Conservation (phyloP, 2,113 vertebrate genomes). For the Prionailurus bengalensis region DNA sequence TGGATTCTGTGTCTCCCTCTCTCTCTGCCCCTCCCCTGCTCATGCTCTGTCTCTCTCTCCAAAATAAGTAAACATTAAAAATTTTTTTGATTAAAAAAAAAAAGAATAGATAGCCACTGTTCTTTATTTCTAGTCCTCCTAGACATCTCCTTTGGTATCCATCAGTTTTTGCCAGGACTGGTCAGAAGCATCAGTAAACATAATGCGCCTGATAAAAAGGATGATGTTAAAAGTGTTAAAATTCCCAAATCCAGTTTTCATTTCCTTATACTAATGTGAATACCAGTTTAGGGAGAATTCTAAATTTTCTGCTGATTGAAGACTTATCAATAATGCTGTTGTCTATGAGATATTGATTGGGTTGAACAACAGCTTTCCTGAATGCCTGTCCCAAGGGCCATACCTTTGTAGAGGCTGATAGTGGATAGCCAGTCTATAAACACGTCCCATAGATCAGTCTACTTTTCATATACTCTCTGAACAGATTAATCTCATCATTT, state of each 20-base stretch:
- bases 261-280: neutral
- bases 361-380: neutral
- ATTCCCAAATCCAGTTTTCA: neutral
- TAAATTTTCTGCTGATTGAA: neutral
- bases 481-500: neutral
- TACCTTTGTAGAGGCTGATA: neutral
- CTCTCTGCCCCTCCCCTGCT: too few relatives aligned
- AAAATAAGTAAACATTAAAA: too few relatives aligned
- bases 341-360: neutral
- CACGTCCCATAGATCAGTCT: neutral
- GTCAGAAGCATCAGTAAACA: neutral
- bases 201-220: neutral
- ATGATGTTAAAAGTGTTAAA: neutral
- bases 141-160: neutral
- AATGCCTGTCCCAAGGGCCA: neutral
- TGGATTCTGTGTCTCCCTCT: too few relatives aligned
- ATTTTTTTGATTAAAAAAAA: too few relatives aligned
- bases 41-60: too few relatives aligned
- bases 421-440: neutral
- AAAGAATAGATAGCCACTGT: neutral
- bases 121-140: neutral
- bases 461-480: neutral
- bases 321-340: neutral
- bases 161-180: neutral
- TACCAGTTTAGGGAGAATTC: neutral